These are phyloP conservation scores for Leptopilina drosophilae DNA, from an alignment of 2,888 invertebrate genomes.

Conservation along the genomic window DNA sequence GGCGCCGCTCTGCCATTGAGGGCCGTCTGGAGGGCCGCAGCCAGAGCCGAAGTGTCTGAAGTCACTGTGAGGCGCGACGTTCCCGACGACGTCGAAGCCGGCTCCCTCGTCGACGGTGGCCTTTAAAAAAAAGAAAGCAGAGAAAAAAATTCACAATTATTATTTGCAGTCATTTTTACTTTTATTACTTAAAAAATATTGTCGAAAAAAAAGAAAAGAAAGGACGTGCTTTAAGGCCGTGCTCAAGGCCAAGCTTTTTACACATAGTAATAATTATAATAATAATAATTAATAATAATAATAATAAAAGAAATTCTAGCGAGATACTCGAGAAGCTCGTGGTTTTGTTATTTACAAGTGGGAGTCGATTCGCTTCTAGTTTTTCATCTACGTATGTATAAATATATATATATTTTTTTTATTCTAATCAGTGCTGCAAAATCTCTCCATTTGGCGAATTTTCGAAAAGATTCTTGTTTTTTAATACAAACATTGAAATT, in stretches of 20 bases:
- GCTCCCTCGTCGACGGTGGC: slow-evolving; percentile 68
- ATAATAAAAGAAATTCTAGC: slow-evolving; percentile 54
- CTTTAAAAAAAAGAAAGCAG: slow-evolving; percentile 56
- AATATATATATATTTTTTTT: slow-evolving; percentile 9
- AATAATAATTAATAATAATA: no score
- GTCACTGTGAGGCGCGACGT: slow-evolving; percentile 72
- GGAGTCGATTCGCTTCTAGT: slow-evolving; percentile 66
- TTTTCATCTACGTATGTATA: slow-evolving; percentile 58
- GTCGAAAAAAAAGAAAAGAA: neutral
- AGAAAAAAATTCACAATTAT: neutral
- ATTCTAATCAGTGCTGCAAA: slow-evolving; percentile 65
- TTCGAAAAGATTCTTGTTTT: no score
- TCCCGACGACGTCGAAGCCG: slow-evolving; percentile 70
- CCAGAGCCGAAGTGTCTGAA: slow-evolving; percentile 72
- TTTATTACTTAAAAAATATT: no score
- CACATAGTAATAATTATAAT: no score
- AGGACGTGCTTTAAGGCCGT: slow-evolving; percentile 27
- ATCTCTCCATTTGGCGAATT: no score
- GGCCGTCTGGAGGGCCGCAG: slow-evolving; percentile 70
- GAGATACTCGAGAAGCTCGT: slow-evolving; percentile 65
- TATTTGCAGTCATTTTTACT: neutral
- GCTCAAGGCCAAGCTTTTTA: slow-evolving; percentile 48
- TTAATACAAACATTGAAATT: no score
- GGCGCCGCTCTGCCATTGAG: slow-evolving; percentile 71
- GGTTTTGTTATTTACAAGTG: slow-evolving; percentile 69